Conservation (phyloP, 2,888 invertebrate genomes). For the Plebejus melissa region DNA sequence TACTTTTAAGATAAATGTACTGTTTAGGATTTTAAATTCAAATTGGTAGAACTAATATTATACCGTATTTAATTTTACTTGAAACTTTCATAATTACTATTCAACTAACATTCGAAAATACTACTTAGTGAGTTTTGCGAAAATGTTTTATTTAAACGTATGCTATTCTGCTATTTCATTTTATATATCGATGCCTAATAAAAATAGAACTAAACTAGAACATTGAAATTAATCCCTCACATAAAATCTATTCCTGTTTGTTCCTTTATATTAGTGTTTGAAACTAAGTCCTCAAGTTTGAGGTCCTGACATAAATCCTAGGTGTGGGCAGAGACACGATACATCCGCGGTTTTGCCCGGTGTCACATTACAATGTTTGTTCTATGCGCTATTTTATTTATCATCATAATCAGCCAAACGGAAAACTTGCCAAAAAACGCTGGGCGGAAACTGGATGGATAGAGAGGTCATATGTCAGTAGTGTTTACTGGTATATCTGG, state of each 20-base stretch:
- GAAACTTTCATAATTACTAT: too few species aligned
- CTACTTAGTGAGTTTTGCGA: too few species aligned
- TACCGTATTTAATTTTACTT: too few species aligned
- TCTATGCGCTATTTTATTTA: conserved; percentile 1
- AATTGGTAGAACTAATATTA: too few species aligned
- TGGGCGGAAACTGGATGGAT: too few species aligned
- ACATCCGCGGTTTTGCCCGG: conserved; percentile 8
- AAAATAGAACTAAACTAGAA: background rate
- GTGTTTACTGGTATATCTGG: too few species aligned
- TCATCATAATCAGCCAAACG: background rate
- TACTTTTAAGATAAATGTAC: too few species aligned
- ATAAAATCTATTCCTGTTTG: conserved; percentile 11
- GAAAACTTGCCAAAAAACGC: background rate
- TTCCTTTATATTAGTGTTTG: conserved; percentile 14
- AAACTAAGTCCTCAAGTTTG: conserved; percentile 18
- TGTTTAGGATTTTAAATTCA: too few species aligned
- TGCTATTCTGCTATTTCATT: too few species aligned
- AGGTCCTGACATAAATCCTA: conserved; percentile 16
- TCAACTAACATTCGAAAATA: too few species aligned
- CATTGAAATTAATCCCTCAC: background rate
- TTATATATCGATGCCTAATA: background rate
- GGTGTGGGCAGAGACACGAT: conserved; percentile 24
- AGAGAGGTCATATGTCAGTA: too few species aligned
- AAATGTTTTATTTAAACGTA: too few species aligned
- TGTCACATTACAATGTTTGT: conserved; percentile 18